These are phyloP conservation scores for Rhadina sibilatrix DNA, from an alignment of 2,113 vertebrate species.

Conservation along the genomic window DNA sequence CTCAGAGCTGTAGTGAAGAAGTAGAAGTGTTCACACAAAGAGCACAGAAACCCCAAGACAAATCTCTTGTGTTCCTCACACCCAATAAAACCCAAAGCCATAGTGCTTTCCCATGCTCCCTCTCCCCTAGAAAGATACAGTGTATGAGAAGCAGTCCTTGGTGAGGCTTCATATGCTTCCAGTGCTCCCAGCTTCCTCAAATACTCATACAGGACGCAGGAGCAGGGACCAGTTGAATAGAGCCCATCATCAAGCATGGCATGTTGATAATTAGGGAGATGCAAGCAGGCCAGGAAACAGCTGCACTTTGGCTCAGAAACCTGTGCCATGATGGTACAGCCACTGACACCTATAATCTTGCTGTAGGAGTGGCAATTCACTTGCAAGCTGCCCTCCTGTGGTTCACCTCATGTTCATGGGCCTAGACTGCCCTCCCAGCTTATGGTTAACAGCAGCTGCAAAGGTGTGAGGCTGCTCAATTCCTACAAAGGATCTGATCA, in stretches of 20 bases:
- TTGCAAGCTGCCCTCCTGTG: neutral
- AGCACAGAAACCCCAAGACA: neutral
- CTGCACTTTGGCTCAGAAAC: neutral
- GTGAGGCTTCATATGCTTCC: neutral
- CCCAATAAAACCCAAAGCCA: neutral
- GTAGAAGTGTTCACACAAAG: neutral
- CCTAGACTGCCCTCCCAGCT: neutral
- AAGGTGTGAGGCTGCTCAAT: neutral
- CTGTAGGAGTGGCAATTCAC: neutral
- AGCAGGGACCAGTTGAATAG: neutral
- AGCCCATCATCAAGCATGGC: neutral
- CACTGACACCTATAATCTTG: neutral
- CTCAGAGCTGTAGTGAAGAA: neutral
- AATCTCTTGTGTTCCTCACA: neutral
- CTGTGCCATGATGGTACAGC: neutral
- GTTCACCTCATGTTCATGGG: fast-evolving
- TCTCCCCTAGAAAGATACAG: neutral
- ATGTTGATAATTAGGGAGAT: neutral
- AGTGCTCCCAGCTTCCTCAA: neutral
- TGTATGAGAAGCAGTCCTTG: neutral
- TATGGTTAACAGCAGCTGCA: neutral
- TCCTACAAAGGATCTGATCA: neutral
- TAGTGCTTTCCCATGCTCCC: neutral
- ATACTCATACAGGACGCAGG: neutral
- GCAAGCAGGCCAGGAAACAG: neutral